Base-by-base conservation (phyloP, 2,113 vertebrate genomes). In the Sphaerodactylus townsendi region DNA sequence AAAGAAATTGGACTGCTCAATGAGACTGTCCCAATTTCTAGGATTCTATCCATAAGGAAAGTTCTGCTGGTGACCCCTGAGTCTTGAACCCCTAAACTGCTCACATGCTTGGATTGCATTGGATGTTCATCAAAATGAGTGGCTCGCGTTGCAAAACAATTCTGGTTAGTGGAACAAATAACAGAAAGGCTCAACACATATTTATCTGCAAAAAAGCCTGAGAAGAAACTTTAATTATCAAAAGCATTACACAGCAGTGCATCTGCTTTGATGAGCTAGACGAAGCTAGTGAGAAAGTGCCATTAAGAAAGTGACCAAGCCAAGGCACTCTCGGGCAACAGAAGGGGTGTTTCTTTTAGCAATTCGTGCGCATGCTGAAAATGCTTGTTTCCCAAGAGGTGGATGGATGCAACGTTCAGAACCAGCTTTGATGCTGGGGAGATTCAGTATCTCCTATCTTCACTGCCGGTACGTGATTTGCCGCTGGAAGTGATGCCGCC, bases 211-310 rank as follows among this genome's bases (percentile, higher is more conserved):
- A 83, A 76, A 62, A 86, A 94, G 93, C 78, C 91, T 88, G 89
- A 76, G 88, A 46, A 91, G 83, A 90, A 87, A 90, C 86, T 93
- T 94, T 95, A 94, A n/a, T 94, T 94, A 35, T 75, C 35, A 39
- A 83, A 3, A 83, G 78, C 70, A 0, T 0, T 72, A 62, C 30
- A 85, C 68, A 70, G 71, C 59, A 9, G 0, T 6, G 75, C 23
- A 84, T 65, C 56, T 78, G 56, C 56, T 72, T 87, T 23, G 81
- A 62, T 48, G 79, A 86, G 83, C 44, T 70, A 86, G 77, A 56
- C 25, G 64, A 75, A 76, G 68, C 80, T 25, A 25, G 13, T 44
- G 41, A 25, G 33, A 72, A 50, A 46, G 70, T 48, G 81, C 64
- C 50, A 8, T 73, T 17, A 62, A 71, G 66, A 23, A 48, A n/a